Conservation (phyloP, 1,140 invertebrate species). For the Euborellia annulipes region DNA sequence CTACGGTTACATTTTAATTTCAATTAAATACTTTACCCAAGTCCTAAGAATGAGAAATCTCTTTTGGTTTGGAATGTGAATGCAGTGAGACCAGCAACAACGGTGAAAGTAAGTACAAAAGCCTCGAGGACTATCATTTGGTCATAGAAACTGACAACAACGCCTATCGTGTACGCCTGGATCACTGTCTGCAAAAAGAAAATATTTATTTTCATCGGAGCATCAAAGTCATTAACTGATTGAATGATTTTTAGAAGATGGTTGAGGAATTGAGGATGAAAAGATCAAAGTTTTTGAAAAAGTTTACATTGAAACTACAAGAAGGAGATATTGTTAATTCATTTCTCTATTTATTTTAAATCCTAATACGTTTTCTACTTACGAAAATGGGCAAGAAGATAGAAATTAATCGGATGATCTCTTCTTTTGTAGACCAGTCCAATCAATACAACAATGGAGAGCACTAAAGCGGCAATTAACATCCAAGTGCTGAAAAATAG, state of each 20-base stretch:
- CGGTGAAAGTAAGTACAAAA: constrained; percentile 50
- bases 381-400: constrained; percentile 49
- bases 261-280: background rate
- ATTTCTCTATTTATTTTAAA: background rate
- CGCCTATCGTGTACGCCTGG: constrained; percentile 54
- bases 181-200: constrained; percentile 45
- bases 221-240: background rate
- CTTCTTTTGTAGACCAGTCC: constrained; percentile 42
- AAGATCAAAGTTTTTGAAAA: background rate
- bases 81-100: constrained; percentile 50
- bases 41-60: constrained; percentile 60
- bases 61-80: constrained; percentile 69
- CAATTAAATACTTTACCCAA: too few relatives aligned
- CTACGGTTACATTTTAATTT: background rate
- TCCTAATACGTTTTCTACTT: constrained; percentile 28
- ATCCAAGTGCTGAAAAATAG: constrained; percentile 44
- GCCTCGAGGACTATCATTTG: constrained; percentile 56
- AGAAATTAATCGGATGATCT: constrained; percentile 48
- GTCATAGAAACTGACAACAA: constrained; percentile 57
- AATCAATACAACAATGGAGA: constrained; percentile 40
- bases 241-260: background rate
- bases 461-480: constrained; percentile 37
- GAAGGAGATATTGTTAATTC: background rate
- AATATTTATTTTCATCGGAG: constrained; percentile 11
- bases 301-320: background rate